Evolutionary conservation across 1,140 invertebrate species (phyloP).

Genomic region (Drosophila sproati): DNA sequence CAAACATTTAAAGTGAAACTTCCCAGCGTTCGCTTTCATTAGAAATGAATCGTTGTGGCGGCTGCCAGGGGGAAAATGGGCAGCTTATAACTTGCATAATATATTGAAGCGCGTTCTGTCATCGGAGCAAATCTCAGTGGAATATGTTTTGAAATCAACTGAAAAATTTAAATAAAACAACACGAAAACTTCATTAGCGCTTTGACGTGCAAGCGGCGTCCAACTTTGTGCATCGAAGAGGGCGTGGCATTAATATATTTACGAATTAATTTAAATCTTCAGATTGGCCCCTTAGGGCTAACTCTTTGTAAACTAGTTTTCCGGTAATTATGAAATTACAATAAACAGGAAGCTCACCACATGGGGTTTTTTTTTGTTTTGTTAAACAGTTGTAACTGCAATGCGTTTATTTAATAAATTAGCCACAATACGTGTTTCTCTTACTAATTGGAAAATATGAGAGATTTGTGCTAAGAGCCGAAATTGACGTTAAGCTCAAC

Average conservation of each 20-base stretch:
- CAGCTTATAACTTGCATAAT: constrained; percentile 58
- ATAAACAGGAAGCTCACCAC: constrained; percentile 66
- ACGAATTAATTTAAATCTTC: constrained; percentile 45
- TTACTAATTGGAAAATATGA: constrained; percentile 33
- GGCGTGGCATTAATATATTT: constrained; percentile 53
- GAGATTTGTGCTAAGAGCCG: background rate
- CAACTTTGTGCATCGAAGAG: constrained; percentile 9
- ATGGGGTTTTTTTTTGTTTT: background rate
- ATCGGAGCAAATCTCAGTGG: constrained; percentile 39
- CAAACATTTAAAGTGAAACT: constrained; percentile 70
- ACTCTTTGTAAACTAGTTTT: constrained; percentile 66
- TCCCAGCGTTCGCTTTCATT: constrained; percentile 75
- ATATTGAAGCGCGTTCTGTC: constrained; percentile 65
- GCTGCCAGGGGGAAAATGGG: constrained; percentile 1
- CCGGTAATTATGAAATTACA: constrained; percentile 66
- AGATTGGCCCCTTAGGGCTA: constrained; percentile 47
- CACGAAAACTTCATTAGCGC: constrained; percentile 73
- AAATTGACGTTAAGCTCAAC: background rate
- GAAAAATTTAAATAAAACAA: constrained; percentile 15
- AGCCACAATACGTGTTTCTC: constrained; percentile 36
- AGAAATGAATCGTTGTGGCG: constrained; percentile 61
- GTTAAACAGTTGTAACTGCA: background rate
- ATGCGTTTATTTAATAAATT: constrained; percentile 32
- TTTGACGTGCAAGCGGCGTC: constrained; percentile 25
- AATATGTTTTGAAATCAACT: constrained; percentile 39